These are phyloP conservation scores for Boloria euphrosyne DNA, from an alignment of 2,888 invertebrate species.

Conservation along the genomic window DNA sequence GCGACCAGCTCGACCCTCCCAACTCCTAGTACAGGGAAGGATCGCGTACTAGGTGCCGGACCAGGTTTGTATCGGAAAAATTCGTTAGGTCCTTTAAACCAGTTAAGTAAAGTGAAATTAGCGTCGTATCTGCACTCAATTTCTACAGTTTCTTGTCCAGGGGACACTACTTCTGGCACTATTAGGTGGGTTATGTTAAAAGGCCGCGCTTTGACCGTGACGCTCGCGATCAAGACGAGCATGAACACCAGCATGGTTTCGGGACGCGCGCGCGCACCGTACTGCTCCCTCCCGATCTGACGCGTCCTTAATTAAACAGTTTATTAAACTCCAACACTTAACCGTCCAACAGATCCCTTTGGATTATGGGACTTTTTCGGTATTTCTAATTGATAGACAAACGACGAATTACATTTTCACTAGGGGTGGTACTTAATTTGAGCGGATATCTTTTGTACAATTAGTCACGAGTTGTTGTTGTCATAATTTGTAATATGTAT, in stretches of 20 bases:
- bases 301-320: slow-evolving; percentile 78
- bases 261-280: slow-evolving; percentile 61
- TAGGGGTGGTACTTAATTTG: slow-evolving; percentile 57
- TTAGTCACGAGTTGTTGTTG: slow-evolving; percentile 37
- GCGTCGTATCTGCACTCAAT: slow-evolving; percentile 72
- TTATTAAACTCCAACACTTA: slow-evolving; percentile 79
- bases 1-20: slow-evolving; percentile 62
- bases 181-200: slow-evolving; percentile 70
- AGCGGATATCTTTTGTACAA: slow-evolving; percentile 41
- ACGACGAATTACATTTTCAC: slow-evolving; percentile 60
- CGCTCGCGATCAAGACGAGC: slow-evolving; percentile 48
- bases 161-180: slow-evolving; percentile 59
- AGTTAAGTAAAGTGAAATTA: slow-evolving; percentile 73
- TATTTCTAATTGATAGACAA: slow-evolving; percentile 68
- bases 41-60: slow-evolving; percentile 62
- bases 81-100: slow-evolving; percentile 70
- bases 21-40: slow-evolving; percentile 66
- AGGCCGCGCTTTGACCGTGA: slow-evolving; percentile 47
- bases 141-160: slow-evolving; percentile 62
- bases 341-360: slow-evolving; percentile 63
- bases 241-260: slow-evolving; percentile 64
- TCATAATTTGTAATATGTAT: slow-evolving; percentile 39
- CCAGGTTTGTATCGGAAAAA: slow-evolving; percentile 74
- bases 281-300: slow-evolving; percentile 65
- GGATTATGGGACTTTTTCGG: slow-evolving; percentile 53